A percentile compares a stretch with the other conserved stretches of the same genome.
Evolutionary conservation across 1,140 invertebrate genomes (phyloP).

Genomic region (Drosophila triauraria): DNA sequence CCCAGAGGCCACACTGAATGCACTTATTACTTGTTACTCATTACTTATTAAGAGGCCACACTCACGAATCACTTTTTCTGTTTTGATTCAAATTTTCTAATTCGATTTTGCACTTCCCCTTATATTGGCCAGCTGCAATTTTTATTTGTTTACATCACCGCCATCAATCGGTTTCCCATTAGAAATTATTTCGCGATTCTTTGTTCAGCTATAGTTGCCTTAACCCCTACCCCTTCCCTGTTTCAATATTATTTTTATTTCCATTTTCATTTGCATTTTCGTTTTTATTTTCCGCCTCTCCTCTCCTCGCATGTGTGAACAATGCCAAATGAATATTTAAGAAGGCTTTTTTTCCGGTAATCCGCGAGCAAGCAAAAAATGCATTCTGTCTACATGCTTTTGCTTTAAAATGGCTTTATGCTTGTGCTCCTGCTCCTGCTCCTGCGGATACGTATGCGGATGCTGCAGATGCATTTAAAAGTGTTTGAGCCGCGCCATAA

Average conservation of each 20-base stretch:
- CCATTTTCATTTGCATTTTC: neutral
- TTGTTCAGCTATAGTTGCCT: conserved; percentile 1
- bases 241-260: neutral
- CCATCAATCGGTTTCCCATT: conserved; percentile 21
- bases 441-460: conserved; percentile 13
- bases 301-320: conserved; percentile 29
- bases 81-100: conserved; percentile 35
- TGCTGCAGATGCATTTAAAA: conserved; percentile 47
- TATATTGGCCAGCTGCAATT: conserved; percentile 14
- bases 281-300: conserved; percentile 5
- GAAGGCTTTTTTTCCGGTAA: conserved; percentile 34
- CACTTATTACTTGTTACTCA: conserved; percentile 13
- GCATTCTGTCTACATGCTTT: conserved; percentile 37
- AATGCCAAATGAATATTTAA: conserved; percentile 53
- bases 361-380: conserved; percentile 22
- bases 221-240: neutral
- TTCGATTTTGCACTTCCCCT: conserved; percentile 5
- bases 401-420: conserved; percentile 41
- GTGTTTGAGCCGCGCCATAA: conserved; percentile 42
- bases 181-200: conserved; percentile 22
- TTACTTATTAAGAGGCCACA: neutral
- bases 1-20: conserved; percentile 14
- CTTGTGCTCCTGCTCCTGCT: conserved; percentile 6
- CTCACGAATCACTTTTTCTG: conserved; percentile 21
- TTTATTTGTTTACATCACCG: conserved; percentile 38